Conservation (phyloP, 2,797 vertebrate genomes). For the Sebastes itinus region DNA sequence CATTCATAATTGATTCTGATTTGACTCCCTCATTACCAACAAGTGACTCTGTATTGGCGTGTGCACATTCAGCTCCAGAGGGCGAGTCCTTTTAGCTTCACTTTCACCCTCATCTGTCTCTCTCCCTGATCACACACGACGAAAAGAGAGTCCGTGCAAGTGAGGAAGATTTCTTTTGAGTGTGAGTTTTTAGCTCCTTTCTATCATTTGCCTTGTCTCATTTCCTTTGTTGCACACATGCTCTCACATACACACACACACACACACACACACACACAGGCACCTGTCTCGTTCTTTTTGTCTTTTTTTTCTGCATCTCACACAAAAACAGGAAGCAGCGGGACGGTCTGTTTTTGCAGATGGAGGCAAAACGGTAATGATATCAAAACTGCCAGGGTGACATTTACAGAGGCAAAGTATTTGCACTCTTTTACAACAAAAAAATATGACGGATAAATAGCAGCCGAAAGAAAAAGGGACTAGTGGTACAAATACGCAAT, state of each 20-base stretch:
- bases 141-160: constrained; percentile 25
- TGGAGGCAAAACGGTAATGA: constrained; percentile 74
- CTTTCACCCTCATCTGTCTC: constrained; percentile 33
- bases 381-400: constrained; percentile 73
- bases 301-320: constrained; percentile 45
- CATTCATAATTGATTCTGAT: constrained; percentile 85
- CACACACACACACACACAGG: not conserved
- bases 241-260: not conserved
- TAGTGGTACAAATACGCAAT: not conserved
- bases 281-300: constrained; percentile 50
- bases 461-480: constrained; percentile 10
- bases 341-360: constrained; percentile 71
- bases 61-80: constrained; percentile 54
- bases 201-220: constrained; percentile 13
- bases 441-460: constrained; percentile 53
- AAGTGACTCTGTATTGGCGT: constrained; percentile 69
- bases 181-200: constrained; percentile 50
- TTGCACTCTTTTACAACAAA: constrained; percentile 36
- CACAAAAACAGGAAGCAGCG: constrained; percentile 61
- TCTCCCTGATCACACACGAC: constrained; percentile 5
- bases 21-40: constrained; percentile 75
- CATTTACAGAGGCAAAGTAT: constrained; percentile 62
- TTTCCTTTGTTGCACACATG: constrained; percentile 47
- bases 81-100: constrained; percentile 59
- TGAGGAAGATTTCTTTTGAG: constrained; percentile 49